These are phyloP conservation scores for Meloe dianella DNA, from an alignment of 2,888 invertebrate genomes.

Conservation along the genomic window DNA sequence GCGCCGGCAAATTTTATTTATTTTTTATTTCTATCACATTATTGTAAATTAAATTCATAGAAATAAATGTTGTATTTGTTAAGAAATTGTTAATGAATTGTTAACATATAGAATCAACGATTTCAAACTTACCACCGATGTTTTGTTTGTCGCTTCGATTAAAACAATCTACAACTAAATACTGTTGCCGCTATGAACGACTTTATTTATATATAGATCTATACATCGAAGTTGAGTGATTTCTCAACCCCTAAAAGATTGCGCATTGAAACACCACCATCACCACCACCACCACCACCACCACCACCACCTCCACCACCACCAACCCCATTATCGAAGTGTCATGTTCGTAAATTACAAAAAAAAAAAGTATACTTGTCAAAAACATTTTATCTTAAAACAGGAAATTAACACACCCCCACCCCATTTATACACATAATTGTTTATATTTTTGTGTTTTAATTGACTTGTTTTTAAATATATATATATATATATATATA, in stretches of 20 bases:
- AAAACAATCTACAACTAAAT: slow-evolving; percentile 19
- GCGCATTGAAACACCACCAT: slow-evolving; percentile 39
- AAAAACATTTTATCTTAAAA: slow-evolving; percentile 31
- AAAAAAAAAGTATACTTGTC: slow-evolving; percentile 36
- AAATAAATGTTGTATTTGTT: too few species aligned
- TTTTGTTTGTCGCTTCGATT: too few species aligned
- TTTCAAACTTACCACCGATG: slow-evolving; percentile 17
- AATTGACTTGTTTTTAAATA: too few species aligned
- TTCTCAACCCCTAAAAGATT: slow-evolving; percentile 34
- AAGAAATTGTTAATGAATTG: too few species aligned
- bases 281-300: too few species aligned
- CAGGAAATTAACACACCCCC: slow-evolving; percentile 27
- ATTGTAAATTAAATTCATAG: too few species aligned
- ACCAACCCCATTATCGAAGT: slow-evolving; percentile 33
- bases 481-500: too few species aligned
- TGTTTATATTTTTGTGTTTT: neutral
- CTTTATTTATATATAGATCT: slow-evolving; percentile 33
- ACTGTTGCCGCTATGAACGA: neutral
- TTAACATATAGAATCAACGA: neutral
- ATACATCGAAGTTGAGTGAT: slow-evolving; percentile 9
- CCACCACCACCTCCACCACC: slow-evolving; percentile 22
- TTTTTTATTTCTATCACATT: neutral
- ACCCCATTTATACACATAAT: neutral
- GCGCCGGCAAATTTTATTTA: too few species aligned
- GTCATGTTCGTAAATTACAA: slow-evolving; percentile 35